Percentiles rank a stretch among this genome's conserved stretches.
Conservation (phyloP, 2,888 invertebrate genomes). For the Drosophila merina region DNA sequence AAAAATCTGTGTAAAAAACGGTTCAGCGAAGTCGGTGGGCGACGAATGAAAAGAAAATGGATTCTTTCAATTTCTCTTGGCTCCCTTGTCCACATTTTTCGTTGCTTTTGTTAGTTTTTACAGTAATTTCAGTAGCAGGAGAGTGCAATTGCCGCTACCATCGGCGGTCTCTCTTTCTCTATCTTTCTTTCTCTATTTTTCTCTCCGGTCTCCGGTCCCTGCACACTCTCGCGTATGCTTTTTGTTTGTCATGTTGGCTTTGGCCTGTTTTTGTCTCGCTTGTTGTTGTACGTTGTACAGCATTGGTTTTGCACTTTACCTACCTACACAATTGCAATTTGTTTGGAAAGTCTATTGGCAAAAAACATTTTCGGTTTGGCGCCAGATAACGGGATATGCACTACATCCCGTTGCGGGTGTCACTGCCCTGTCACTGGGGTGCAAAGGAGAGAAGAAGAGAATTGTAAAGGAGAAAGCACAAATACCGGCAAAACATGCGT, state of each 20-base stretch:
- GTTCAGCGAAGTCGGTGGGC: slow-evolving; percentile 53
- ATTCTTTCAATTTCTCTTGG: slow-evolving; percentile 61
- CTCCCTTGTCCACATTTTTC: slow-evolving; percentile 65
- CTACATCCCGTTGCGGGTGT: slow-evolving; percentile 54
- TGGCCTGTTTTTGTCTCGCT: slow-evolving; percentile 50
- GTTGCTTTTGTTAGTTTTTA: slow-evolving; percentile 72
- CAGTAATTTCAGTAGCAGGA: slow-evolving; percentile 66
- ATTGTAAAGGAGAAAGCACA: slow-evolving; percentile 9
- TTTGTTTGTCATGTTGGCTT: slow-evolving; percentile 80
- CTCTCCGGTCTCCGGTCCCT: slow-evolving; percentile 15
- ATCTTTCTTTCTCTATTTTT: slow-evolving; percentile 35
- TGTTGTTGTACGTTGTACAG: slow-evolving; percentile 62
- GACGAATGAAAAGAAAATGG: slow-evolving; percentile 76
- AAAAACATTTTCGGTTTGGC: slow-evolving; percentile 59
- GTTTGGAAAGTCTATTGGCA: slow-evolving; percentile 38
- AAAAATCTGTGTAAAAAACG: slow-evolving; percentile 59
- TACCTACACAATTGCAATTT: slow-evolving; percentile 32
- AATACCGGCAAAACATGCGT: slow-evolving; percentile 42
- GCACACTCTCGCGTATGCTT: slow-evolving; percentile 60
- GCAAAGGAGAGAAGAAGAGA: slow-evolving; percentile 13
- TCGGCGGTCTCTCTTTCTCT: slow-evolving; percentile 44
- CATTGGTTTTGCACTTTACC: slow-evolving; percentile 69
- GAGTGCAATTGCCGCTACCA: slow-evolving; percentile 56
- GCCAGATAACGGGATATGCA: slow-evolving; percentile 70
- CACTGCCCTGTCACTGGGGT: slow-evolving; percentile 23